Conservation (phyloP, 2,797 vertebrate genomes). For the Xerus rutilus region DNA sequence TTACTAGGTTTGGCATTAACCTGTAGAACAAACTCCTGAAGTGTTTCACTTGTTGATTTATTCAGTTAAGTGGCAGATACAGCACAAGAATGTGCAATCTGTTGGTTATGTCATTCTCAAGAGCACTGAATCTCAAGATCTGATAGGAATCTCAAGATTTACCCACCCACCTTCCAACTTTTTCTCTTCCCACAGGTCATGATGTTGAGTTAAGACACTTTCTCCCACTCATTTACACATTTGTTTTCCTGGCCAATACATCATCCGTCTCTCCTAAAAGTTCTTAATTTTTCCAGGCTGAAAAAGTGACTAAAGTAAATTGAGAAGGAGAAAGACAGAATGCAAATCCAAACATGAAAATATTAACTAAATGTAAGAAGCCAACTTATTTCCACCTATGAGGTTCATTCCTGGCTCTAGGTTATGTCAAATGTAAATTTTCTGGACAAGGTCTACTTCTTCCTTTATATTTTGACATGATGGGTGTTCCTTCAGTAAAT, state of each 20-base stretch:
- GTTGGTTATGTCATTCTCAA: background rate
- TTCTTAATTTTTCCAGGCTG: slow-evolving; percentile 4
- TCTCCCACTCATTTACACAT: background rate
- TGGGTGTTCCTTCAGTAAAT: background rate
- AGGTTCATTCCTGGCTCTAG: background rate
- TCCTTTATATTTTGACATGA: slow-evolving; percentile 17
- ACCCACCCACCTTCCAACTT: background rate
- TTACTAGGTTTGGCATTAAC: background rate
- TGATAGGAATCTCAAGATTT: background rate
- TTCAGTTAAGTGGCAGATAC: background rate
- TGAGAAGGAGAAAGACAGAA: background rate
- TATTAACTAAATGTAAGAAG: background rate
- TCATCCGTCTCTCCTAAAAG: background rate
- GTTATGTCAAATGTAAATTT: background rate
- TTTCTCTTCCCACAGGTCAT: background rate
- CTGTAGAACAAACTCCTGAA: background rate
- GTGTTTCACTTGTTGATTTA: background rate
- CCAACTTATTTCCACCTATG: background rate
- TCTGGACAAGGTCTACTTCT: background rate
- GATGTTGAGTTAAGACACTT: background rate
- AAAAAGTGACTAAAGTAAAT: background rate
- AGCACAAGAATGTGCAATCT: background rate
- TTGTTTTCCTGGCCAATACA: slow-evolving; percentile 7
- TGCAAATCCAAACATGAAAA: slow-evolving; percentile 44
- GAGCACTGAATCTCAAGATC: background rate